A percentile compares a stretch with the other conserved stretches of the same genome.
Evolutionary conservation across 2,113 vertebrate species (phyloP).

Genomic region (Prietella phreatophila): DNA sequence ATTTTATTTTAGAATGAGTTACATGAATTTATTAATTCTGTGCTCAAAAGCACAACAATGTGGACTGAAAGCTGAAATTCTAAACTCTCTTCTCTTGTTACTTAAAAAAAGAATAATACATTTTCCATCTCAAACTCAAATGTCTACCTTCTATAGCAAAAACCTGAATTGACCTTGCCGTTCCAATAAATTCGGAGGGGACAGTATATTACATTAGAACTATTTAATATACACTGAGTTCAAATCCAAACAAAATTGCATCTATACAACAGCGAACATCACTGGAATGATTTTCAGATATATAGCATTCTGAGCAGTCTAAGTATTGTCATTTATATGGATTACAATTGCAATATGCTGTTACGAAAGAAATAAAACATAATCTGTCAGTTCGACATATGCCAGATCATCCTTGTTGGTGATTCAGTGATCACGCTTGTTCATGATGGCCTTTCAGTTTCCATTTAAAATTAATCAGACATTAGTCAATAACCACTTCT

Average conservation of each 20-base stretch:
- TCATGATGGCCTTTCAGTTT: neutral
- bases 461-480: neutral
- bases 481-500: neutral
- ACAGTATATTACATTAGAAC: too few relatives aligned
- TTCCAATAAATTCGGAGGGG: too few relatives aligned
- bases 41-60: too few relatives aligned
- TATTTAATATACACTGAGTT: neutral
- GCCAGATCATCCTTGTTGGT: neutral
- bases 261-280: neutral
- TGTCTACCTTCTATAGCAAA: too few relatives aligned
- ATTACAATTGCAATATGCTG: neutral
- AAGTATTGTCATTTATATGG: neutral
- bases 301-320: neutral
- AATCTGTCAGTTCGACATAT: neutral
- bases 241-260: neutral
- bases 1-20: neutral
- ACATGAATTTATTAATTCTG: too few relatives aligned
- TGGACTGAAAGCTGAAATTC: too few relatives aligned
- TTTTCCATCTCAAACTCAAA: too few relatives aligned
- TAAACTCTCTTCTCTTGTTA: too few relatives aligned
- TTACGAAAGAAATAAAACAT: neutral
- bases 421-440: neutral
- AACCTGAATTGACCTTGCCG: too few relatives aligned
- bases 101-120: too few relatives aligned
- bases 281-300: neutral